phyloP scores from a whole-genome alignment of 2,888 invertebrate species.

The Xylocampa areola region DNA sequence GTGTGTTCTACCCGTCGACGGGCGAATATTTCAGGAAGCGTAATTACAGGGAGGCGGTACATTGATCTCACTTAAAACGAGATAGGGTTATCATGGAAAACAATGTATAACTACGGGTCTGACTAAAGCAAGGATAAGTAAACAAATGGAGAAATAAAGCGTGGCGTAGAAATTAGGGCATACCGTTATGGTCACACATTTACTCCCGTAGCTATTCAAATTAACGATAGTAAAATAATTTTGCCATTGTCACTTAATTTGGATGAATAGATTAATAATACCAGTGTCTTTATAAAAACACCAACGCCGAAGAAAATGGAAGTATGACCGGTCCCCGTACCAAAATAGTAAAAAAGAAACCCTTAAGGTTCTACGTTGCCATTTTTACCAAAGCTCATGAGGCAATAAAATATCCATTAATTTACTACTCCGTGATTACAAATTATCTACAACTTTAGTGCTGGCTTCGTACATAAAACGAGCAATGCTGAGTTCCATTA shows the following conservation, averaged over 20 bases:
- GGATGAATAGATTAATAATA: too few relatives aligned
- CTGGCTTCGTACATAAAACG: conserved; percentile 48
- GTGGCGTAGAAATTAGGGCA: too few relatives aligned
- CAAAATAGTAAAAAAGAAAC: too few relatives aligned
- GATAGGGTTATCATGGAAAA: conserved; percentile 47
- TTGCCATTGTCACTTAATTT: too few relatives aligned
- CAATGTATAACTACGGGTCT: conserved; percentile 14
- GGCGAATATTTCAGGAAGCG: conserved; percentile 30
- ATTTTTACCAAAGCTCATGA: not conserved
- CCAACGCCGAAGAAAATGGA: not conserved
- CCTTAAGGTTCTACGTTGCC: too few relatives aligned
- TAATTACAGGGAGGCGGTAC: conserved; percentile 39
- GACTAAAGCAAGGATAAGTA: conserved; percentile 13
- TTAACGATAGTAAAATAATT: too few relatives aligned
- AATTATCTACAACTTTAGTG: conserved; percentile 49
- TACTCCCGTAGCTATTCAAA: too few relatives aligned
- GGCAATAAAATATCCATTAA: conserved; percentile 17
- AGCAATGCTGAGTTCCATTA: conserved; percentile 62
- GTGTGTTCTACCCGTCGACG: conserved; percentile 38
- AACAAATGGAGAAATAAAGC: conserved; percentile 15
- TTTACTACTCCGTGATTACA: conserved; percentile 31
- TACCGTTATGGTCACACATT: too few relatives aligned
- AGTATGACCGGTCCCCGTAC: too few relatives aligned
- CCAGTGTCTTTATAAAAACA: too few relatives aligned
- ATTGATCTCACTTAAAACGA: conserved; percentile 47